These are phyloP conservation scores for Manacus vitellinus DNA, from an alignment of 2,113 vertebrate genomes.

Conservation along the genomic window DNA sequence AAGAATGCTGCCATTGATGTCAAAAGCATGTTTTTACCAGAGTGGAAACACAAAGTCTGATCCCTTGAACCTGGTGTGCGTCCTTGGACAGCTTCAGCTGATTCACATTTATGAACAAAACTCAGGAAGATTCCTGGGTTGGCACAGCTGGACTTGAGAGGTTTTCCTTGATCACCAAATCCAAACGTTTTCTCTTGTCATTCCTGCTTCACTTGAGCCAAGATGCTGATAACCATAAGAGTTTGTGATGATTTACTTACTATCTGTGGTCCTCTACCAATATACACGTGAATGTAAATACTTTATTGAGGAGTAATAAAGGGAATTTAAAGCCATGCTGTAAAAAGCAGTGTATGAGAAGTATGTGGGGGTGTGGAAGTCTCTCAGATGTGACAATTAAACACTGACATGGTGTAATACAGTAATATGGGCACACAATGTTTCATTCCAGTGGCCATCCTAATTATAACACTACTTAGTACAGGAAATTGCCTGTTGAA, in stretches of 20 bases:
- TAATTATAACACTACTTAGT: slow-evolving; percentile 56
- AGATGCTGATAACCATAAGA: background rate
- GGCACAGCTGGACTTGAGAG: background rate
- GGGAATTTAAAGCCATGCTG: background rate
- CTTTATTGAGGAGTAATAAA: background rate
- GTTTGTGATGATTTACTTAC: background rate
- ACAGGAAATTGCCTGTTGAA: slow-evolving; percentile 48
- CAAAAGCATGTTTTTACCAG: background rate
- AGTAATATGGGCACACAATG: slow-evolving; percentile 25
- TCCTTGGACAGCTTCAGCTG: background rate
- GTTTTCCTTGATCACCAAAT: background rate
- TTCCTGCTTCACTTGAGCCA: background rate
- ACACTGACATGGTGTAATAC: slow-evolving; percentile 50
- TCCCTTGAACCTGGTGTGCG: background rate
- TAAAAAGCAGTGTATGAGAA: background rate
- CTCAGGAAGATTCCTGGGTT: background rate
- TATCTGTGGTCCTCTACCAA: background rate
- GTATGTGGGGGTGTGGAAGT: background rate
- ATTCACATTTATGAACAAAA: background rate
- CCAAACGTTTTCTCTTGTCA: background rate
- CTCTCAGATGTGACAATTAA: slow-evolving; percentile 47
- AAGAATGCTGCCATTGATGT: background rate
- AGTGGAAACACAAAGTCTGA: background rate
- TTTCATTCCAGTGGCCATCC: slow-evolving; percentile 65
- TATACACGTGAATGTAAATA: background rate